Evolutionary conservation across 2,113 vertebrate species (phyloP), one percentile per base, ranked within the genome.

Genomic region (Neodontobutis hainanensis): DNA sequence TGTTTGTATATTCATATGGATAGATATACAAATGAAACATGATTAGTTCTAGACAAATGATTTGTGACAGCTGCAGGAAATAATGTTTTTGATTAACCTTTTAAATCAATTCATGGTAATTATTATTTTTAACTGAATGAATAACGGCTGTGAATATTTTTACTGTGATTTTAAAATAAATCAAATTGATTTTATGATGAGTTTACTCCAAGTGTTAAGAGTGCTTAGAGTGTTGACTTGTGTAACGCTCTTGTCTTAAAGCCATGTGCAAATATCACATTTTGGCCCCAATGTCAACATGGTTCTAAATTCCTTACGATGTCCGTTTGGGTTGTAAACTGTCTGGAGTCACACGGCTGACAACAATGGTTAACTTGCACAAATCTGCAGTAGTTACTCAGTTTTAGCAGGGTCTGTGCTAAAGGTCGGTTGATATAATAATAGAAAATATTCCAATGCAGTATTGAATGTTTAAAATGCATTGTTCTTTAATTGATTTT

Each of bases 331-430:
- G 79, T 64, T 53, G 51, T 80, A 76, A 78, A 76, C 6, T 32
- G 19, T 67, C 45, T 61, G 49, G 35, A 61, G 69, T 75, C 66
- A 63, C 64, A 60, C 50, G 59, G 27, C 51, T 2, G 10, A 56
- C 34, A 69, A 65, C 65, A 87, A 84, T 88, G 71, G 67, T 68
- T 86, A 79, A 89, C 81, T 59, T 78, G 58, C 66, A 35, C 50
- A 32, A 14, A 11, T 27, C 38, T 49, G 44, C n/a, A 15, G 15
- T 65, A 58, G 70, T 87, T 77, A 85, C 3, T 72, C 40, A 81
- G 76, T 81, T 58, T 38, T 8, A 65, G 65, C 6, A 7, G 49
- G n/a, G 67, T 78, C 62, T 47, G 15, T 45, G 47, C 36, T 42
- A 64, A 70, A 62, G 9, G 10, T 51, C 60, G 19, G 19, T 27